Conservation (phyloP, 2,888 invertebrate genomes). For the Cephus rjabovi region DNA sequence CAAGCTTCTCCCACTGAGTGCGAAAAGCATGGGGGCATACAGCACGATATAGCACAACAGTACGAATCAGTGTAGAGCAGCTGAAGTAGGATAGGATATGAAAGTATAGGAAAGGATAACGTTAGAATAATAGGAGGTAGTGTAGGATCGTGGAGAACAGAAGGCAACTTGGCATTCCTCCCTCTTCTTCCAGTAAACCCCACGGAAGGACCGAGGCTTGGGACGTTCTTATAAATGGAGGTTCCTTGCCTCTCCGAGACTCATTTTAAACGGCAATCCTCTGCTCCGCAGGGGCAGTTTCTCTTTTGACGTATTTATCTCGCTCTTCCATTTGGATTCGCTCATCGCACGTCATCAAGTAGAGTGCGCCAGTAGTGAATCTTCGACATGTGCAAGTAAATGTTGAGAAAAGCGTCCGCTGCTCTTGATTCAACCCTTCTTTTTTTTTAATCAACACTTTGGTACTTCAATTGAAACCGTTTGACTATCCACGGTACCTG, state of each 20-base stretch:
- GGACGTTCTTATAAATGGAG: conserved; percentile 64
- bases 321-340: neutral
- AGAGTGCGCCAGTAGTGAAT: neutral
- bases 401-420: neutral
- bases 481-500: neutral
- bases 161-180: conserved; percentile 21
- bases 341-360: neutral
- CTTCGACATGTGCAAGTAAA: neutral
- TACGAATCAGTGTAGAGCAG: neutral
- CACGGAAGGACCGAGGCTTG: conserved; percentile 58
- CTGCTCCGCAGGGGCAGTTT: conserved; percentile 38
- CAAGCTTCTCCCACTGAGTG: conserved; percentile 7
- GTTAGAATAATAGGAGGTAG: neutral
- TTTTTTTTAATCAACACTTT: neutral
- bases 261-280: conserved; percentile 58
- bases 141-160: neutral
- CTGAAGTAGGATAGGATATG: neutral
- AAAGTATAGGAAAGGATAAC: neutral
- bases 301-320: neutral
- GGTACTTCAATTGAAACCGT: neutral
- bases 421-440: neutral
- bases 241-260: conserved; percentile 43
- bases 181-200: conserved; percentile 25
- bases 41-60: neutral
- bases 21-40: neutral